Evolutionary conservation across 2,888 invertebrate species (phyloP), one percentile per base, ranked within the genome.

Genomic region (Neocrepidodera transversa): DNA sequence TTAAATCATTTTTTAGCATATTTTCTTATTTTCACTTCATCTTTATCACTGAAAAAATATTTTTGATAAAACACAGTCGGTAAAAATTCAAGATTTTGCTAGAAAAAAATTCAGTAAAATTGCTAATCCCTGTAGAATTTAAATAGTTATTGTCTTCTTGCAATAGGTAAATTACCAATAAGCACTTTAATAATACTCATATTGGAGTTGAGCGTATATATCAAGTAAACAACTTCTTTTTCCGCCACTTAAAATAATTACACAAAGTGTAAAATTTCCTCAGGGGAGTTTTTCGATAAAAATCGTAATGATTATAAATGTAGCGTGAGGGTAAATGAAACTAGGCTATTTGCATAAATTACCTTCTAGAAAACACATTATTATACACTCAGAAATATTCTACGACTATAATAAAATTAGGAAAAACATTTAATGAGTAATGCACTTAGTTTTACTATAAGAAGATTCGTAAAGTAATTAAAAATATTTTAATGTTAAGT

Each of bases 281-380:
- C 20, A n/a, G 42, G 42, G 42, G 20, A n/a, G 5, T 42, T 40
- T 40, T 42, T 20, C 42, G 42, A 20, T 42, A 23, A 42, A 42
- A 42, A 42, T 42, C 42, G 42, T 42, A 42, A 42, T 23, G 42
- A 42, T 40, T 13, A 42, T 23, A 2, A 40, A 42, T 4, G 42
- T 42, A 42, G 42, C 42, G 42, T 42, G 42, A 42, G 42, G 18
- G 42, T 42, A 11, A 42, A 42, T 42, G 42, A 14, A 42, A 42
- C 42, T 11, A 20, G 18, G n/a, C 23, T 6, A 42, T 42, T 42
- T 42, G 18, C 42, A 42, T 20, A 42, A 18, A 42, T 8, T 11
- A 40, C 28, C 8, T 28, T 8, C 7, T 28, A 8, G 28, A 28
- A 28, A 28, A 8, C 6, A 8, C 2, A 28, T 28, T 8, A 2